phyloP scores from a whole-genome alignment of 2,113 vertebrate genomes.

The Nannospalax galili region DNA sequence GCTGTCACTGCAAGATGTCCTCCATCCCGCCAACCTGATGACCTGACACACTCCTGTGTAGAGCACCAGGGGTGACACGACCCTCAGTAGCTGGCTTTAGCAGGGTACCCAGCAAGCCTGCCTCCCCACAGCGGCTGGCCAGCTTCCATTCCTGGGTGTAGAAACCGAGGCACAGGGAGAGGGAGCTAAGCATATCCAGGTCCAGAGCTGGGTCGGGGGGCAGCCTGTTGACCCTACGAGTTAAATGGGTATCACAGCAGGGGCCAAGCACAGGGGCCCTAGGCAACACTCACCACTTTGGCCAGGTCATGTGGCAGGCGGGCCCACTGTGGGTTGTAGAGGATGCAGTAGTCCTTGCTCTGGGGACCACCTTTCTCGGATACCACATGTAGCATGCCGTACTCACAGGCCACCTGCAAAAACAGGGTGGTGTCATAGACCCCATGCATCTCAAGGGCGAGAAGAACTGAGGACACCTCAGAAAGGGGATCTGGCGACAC shows the following conservation, averaged over 20 bases:
- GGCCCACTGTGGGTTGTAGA: conserved; percentile 97
- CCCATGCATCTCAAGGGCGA: background rate
- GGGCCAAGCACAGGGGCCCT: background rate
- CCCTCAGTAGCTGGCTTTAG: background rate
- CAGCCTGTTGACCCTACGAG: too few species aligned
- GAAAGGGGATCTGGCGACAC: background rate
- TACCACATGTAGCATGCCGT: conserved; percentile 95
- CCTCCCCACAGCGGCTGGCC: background rate
- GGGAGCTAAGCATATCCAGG: background rate
- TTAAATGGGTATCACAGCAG: too few species aligned
- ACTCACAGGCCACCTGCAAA: conserved; percentile 91
- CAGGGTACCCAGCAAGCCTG: background rate
- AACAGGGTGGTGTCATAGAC: background rate
- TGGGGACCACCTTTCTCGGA: conserved; percentile 85
- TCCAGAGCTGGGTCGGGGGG: too few species aligned
- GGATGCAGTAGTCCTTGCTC: conserved; percentile 97
- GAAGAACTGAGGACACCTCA: background rate
- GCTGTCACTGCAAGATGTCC: background rate
- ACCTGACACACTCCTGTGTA: too few species aligned
- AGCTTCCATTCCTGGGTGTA: background rate
- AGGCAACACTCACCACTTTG: conserved; percentile 92
- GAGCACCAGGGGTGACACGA: background rate
- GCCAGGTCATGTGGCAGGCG: conserved; percentile 93
- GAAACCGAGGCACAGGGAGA: background rate
- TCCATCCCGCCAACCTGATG: too few species aligned